Percentiles rank a stretch among this genome's conserved stretches.
These are phyloP conservation scores for Lucilia sericata DNA, from an alignment of 1,140 invertebrate genomes.

Conservation along the genomic window DNA sequence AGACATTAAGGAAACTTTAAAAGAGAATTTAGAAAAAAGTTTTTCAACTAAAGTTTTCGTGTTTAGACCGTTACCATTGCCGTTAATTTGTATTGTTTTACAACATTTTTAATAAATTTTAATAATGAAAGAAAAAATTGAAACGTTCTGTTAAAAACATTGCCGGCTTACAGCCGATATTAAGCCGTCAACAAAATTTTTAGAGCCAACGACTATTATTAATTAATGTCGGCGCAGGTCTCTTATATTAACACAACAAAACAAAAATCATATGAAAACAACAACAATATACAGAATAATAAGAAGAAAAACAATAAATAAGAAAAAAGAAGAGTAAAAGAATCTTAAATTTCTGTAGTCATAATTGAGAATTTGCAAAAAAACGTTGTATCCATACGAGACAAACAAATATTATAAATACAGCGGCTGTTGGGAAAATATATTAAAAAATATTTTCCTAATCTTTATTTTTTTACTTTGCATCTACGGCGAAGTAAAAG, in stretches of 20 bases:
- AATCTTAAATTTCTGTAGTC: slow-evolving; percentile 24
- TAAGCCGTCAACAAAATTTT: too few relatives aligned
- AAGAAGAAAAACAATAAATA: neutral
- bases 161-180: too few relatives aligned
- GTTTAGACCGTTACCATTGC: too few relatives aligned
- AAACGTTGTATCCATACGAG: neutral
- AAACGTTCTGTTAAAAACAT: too few relatives aligned
- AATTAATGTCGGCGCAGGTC: too few relatives aligned
- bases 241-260: neutral
- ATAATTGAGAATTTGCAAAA: slow-evolving; percentile 26
- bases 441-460: neutral
- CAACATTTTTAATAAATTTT: too few relatives aligned
- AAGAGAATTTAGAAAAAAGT: too few relatives aligned
- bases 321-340: neutral
- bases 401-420: neutral
- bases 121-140: too few relatives aligned
- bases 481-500: neutral
- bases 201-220: too few relatives aligned
- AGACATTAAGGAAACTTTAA: too few relatives aligned
- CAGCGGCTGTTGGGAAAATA: neutral
- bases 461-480: neutral
- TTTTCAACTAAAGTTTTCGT: too few relatives aligned
- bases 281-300: neutral
- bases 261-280: neutral
- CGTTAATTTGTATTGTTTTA: too few relatives aligned